Evolutionary conservation across 1,140 invertebrate species (phyloP), one percentile per base, ranked within the genome.

Genomic region (Cydia strobilella): DNA sequence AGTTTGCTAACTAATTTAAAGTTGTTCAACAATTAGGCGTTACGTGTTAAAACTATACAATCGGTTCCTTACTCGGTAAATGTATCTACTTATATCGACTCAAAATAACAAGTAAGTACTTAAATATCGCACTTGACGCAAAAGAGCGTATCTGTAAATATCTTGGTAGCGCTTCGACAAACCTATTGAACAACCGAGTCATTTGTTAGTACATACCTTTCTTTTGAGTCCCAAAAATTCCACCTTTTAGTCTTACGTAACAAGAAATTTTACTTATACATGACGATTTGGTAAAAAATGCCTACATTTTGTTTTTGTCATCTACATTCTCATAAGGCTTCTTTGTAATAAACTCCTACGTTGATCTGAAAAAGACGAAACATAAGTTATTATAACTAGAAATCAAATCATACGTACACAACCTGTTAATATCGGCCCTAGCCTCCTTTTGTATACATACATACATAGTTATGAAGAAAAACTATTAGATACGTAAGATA

Each of bases 261-360:
- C 79, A 85, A 83, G 80, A 82, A 81, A 79, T 82, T 77, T 69
- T 80, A 81, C 82, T 80, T 82, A 81, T 81, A 80, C 77, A 85
- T 77, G 79, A 86, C 84, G 86, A 89, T 81, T 86, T 85, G 80
- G 84, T 88, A 88, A 85, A 88, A 89, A 88, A 90, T 80, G 80
- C 80, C 88, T 87, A 87, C 84, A 77, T 82, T 81, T 81, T 76
- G 65, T 84, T 84, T 79, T 79, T 77, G 84, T 83, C 80, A 84
- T 76, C 86, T 89, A 90, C 88, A 80, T 86, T 90, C 82, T 91
- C 82, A 92, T 92, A 93, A 93, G 91, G 91, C 91, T 93, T 91
- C 88, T 92, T 91, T 84, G 72, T 89, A 84, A 89, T 91, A 93
- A 93, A 93, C 91, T 93, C 89, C 90, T 91, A 91, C 88, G 85